phyloP scores from a whole-genome alignment of 2,888 invertebrate species.

The Athalia cordata region DNA sequence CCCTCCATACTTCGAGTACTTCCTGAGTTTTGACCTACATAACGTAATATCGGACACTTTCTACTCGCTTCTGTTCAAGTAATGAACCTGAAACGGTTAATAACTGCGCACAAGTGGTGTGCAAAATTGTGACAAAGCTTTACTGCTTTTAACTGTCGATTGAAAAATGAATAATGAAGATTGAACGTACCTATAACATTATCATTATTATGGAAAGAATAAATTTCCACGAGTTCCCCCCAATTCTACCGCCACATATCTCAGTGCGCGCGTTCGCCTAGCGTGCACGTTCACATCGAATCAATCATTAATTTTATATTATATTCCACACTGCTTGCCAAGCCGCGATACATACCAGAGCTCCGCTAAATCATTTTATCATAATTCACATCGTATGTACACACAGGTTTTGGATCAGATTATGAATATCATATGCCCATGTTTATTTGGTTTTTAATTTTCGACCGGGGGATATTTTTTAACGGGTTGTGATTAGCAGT shows the following conservation, averaged over 20 bases:
- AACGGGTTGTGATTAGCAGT: background rate
- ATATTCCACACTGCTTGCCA: background rate
- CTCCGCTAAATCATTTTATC: no score
- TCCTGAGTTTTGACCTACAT: constrained; percentile 32
- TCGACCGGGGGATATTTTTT: no score
- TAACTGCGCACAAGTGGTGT: background rate
- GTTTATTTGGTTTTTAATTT: background rate
- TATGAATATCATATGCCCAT: background rate
- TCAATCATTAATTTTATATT: constrained; percentile 11
- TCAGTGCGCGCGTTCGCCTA: background rate
- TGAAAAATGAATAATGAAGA: background rate
- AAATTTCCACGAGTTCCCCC: background rate
- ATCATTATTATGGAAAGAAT: no score
- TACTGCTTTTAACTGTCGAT: background rate
- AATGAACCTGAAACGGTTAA: constrained; percentile 18
- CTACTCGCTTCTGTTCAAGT: constrained; percentile 4
- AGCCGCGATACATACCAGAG: no score
- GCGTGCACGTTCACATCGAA: background rate
- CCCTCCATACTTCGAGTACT: constrained; percentile 7
- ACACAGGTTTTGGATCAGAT: no score
- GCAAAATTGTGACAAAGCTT: background rate
- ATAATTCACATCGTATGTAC: no score
- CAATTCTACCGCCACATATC: background rate
- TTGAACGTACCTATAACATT: background rate
- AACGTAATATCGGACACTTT: constrained; percentile 19